Percentiles rank a stretch among this genome's conserved stretches.
These are phyloP conservation scores for Caenorhabditis zanzibari DNA, from an alignment of 2,888 invertebrate species.

Conservation along the genomic window DNA sequence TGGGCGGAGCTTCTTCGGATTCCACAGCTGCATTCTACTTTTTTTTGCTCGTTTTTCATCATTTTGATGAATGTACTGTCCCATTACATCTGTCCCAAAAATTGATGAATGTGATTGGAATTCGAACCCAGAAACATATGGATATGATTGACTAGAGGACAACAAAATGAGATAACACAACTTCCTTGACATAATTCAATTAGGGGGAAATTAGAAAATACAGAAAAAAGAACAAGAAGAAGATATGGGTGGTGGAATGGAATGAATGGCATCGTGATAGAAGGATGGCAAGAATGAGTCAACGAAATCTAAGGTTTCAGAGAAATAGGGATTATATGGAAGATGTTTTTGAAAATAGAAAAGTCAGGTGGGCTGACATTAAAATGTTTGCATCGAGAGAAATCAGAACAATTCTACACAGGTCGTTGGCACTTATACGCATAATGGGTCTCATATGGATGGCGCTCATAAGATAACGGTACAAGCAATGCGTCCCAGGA, in stretches of 20 bases:
- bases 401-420: no score
- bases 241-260: conserved; percentile 7
- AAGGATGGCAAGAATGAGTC: conserved; percentile 19
- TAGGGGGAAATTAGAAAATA: conserved; percentile 50
- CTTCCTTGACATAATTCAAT: conserved; percentile 61
- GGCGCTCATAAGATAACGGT: no score
- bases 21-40: conserved; percentile 26
- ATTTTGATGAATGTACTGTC: conserved; percentile 11
- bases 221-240: neutral
- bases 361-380: neutral
- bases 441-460: no score
- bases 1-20: neutral
- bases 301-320: neutral
- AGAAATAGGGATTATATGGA: conserved; percentile 1
- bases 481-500: no score
- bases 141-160: conserved; percentile 41
- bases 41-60: neutral
- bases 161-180: conserved; percentile 11
- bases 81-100: conserved; percentile 19
- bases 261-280: conserved; percentile 31
- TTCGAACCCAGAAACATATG: conserved; percentile 37
- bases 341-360: conserved; percentile 1
- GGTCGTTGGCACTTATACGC: no score
- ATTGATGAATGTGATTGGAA: conserved; percentile 52
- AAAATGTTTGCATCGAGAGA: neutral